Evolutionary conservation across 1,140 invertebrate genomes (phyloP).

Genomic region (Melitaea cinxia): DNA sequence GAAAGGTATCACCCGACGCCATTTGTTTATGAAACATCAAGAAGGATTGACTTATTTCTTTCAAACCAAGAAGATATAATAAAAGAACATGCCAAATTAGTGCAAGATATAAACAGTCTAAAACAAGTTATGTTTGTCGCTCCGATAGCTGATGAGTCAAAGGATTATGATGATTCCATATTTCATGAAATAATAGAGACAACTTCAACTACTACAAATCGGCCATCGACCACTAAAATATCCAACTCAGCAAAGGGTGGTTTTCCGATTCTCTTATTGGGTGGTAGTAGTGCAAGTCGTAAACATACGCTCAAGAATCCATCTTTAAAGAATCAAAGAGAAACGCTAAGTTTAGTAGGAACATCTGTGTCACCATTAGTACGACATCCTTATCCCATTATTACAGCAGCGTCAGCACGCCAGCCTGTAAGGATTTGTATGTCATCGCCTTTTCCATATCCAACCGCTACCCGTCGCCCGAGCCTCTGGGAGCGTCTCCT

Average conservation of each 20-base stretch:
- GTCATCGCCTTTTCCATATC: slow-evolving; percentile 43
- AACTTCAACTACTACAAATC: slow-evolving; percentile 47
- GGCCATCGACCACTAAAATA: slow-evolving; percentile 21
- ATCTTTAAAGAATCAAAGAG: slow-evolving; percentile 47
- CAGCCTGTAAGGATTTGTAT: slow-evolving; percentile 60
- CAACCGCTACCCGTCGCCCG: slow-evolving; percentile 46
- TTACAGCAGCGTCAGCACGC: slow-evolving; percentile 44
- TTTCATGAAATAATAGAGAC: slow-evolving; percentile 70
- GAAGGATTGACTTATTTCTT: slow-evolving; percentile 49
- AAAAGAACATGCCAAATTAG: slow-evolving; percentile 72
- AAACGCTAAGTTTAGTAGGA: slow-evolving; percentile 59
- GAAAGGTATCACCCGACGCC: slow-evolving; percentile 30
- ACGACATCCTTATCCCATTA: slow-evolving; percentile 66
- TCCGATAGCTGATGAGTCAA: slow-evolving; percentile 51
- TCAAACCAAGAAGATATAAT: slow-evolving; percentile 60
- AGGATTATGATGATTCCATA: slow-evolving; percentile 71
- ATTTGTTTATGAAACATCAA: slow-evolving; percentile 23
- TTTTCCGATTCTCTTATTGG: slow-evolving; percentile 58
- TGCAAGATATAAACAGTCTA: slow-evolving; percentile 71
- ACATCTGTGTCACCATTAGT: slow-evolving; percentile 55
- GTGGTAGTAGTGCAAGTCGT: slow-evolving; percentile 62
- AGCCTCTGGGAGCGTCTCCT: slow-evolving; percentile 57
- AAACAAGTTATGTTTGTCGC: slow-evolving; percentile 59
- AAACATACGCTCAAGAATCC: slow-evolving; percentile 48
- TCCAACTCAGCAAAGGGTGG: slow-evolving; percentile 40